Evolutionary conservation across 2,113 vertebrate genomes (phyloP).

Genomic region (Henicopernis longicauda): DNA sequence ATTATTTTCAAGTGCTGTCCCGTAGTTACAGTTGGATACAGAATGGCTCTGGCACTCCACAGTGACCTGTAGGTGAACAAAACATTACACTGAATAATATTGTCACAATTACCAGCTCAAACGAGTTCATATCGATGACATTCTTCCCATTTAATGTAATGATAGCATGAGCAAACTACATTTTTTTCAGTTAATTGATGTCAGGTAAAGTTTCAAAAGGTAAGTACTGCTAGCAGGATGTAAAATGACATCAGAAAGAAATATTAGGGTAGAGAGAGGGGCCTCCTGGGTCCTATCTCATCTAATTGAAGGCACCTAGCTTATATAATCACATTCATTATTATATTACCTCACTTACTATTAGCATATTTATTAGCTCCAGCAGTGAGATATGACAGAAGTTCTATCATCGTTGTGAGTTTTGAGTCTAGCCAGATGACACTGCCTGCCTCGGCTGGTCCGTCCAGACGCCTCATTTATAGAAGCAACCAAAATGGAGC

Average conservation of each 20-base stretch:
- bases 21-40: background rate
- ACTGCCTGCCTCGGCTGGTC: background rate
- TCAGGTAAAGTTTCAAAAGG: slow-evolving; percentile 4
- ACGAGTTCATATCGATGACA: background rate
- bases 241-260: slow-evolving; percentile 4
- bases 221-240: background rate
- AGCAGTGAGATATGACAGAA: background rate
- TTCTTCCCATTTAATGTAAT: background rate
- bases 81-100: background rate
- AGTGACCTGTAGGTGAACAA: background rate
- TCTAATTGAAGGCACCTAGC: background rate
- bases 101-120: background rate
- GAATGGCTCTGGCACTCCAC: background rate
- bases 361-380: background rate
- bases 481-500: background rate
- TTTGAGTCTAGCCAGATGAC: background rate
- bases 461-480: background rate
- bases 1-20: background rate
- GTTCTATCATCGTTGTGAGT: background rate
- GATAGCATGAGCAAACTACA: background rate
- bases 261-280: background rate
- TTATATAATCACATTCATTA: background rate
- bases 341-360: background rate
- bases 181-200: background rate
- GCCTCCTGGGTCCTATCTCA: background rate